phyloP scores from a whole-genome alignment of 2,797 vertebrate species.

The Mormyrus proboscirostris region DNA sequence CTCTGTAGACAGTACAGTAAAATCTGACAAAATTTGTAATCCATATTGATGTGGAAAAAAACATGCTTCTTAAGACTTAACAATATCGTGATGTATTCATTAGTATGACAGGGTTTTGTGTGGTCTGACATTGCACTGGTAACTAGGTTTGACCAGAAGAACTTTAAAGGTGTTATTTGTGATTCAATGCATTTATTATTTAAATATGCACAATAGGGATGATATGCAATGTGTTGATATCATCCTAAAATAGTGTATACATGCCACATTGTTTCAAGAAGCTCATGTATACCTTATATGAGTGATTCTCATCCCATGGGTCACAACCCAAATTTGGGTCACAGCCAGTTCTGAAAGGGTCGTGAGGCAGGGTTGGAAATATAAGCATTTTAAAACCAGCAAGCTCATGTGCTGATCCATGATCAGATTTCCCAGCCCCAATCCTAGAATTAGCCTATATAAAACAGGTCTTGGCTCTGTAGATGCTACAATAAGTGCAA shows the following conservation, averaged over 20 bases:
- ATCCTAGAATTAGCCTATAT: background rate
- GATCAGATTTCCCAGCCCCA: background rate
- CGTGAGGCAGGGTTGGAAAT: background rate
- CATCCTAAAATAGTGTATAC: background rate
- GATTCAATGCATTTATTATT: background rate
- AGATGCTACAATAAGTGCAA: background rate
- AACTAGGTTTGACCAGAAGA: background rate
- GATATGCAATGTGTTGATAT: background rate
- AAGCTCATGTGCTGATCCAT: background rate
- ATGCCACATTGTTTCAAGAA: background rate
- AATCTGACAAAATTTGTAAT: background rate
- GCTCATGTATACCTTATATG: background rate
- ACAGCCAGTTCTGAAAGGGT: background rate
- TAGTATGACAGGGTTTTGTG: background rate
- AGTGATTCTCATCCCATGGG: background rate
- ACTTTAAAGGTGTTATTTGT: background rate
- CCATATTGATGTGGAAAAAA: background rate
- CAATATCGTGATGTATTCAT: background rate
- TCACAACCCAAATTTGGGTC: background rate
- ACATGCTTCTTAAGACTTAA: background rate
- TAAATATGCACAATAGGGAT: conserved; percentile 34
- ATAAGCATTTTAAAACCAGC: background rate
- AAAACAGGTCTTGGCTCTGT: background rate
- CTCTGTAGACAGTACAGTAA: background rate
- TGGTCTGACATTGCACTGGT: background rate